Evolutionary conservation across 2,888 invertebrate genomes (phyloP).

Genomic region (Pardosa pseudoannulata): DNA sequence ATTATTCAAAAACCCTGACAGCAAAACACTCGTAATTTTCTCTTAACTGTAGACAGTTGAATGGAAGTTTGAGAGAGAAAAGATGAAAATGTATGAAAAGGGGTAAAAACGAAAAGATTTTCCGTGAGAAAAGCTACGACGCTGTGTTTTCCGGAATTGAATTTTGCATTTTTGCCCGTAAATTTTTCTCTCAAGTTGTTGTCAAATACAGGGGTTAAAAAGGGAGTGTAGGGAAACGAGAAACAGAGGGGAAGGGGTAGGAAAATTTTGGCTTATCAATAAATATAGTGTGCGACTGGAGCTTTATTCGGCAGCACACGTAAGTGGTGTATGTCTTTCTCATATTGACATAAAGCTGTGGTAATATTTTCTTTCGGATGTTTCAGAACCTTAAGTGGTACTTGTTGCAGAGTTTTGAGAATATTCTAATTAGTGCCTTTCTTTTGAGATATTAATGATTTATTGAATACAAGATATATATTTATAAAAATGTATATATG

Average conservation of each 20-base stretch:
- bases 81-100: background rate
- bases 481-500: too few relatives aligned
- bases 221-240: too few relatives aligned
- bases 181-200: background rate
- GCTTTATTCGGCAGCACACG: too few relatives aligned
- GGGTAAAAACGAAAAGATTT: background rate
- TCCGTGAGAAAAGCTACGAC: background rate
- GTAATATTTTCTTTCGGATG: too few relatives aligned
- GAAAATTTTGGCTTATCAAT: background rate
- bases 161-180: background rate
- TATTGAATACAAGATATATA: too few relatives aligned
- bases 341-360: too few relatives aligned
- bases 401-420: too few relatives aligned
- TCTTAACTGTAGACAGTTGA: constrained; percentile 32
- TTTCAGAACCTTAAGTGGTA: too few relatives aligned
- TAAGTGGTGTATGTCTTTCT: too few relatives aligned
- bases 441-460: too few relatives aligned
- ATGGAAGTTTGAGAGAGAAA: background rate
- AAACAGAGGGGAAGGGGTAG: background rate
- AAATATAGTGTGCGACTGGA: too few relatives aligned
- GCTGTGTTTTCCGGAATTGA: background rate
- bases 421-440: too few relatives aligned
- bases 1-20: constrained; percentile 30
- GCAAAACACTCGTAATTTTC: constrained; percentile 28
- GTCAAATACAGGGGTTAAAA: background rate